Evolutionary conservation across 2,797 vertebrate species (phyloP), one percentile per base, ranked within the genome.

Genomic region (Schizopygopsis pylzovi): DNA sequence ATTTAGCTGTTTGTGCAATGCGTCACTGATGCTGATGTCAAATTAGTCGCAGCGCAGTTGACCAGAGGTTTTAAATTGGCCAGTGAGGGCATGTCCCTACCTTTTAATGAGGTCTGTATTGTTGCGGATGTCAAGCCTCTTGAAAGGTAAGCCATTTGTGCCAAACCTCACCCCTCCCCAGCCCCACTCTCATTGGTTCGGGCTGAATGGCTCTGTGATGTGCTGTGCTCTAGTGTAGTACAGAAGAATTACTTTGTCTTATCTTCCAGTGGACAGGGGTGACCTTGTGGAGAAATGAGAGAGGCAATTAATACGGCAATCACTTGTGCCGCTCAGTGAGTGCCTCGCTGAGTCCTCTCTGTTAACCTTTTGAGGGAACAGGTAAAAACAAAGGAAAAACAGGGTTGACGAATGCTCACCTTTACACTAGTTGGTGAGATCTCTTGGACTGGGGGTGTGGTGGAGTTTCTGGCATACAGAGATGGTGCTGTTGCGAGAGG

Each of bases 241-340:
- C 88, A 88, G 88, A 90, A 88, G 90, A 90, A 90, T 90, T 89
- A 88, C 89, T 88, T 89, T 85, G 90, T 91, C 85, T 82, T 92
- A 91, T 91, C 92, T 90, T 89, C 85, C 90, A 88, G 90, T 90
- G 92, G 93, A 93, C 90, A 82, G 81, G 61, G 84, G 92, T 95
- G 95, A 95, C 95, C 94, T 93, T 94, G 91, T 88, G 88, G 89
- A 89, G 91, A 91, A 93, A 93, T 90, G 90, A 93, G 94, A 94
- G 93, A 94, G 94, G 94, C 95, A 96, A 96, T 96, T 96, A 96
- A 95, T 95, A 92, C 93, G 93, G 94, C 95, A 93, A 95, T 95
- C 95, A 95, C 94, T 95, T 94, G 91, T 93, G 92, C 90, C 89
- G 93, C 91, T 92, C 92, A 93, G 92, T 90, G 94, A 94, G 94